Conservation (phyloP, 2,797 vertebrate genomes). For the Rhyacichthys aspro region DNA sequence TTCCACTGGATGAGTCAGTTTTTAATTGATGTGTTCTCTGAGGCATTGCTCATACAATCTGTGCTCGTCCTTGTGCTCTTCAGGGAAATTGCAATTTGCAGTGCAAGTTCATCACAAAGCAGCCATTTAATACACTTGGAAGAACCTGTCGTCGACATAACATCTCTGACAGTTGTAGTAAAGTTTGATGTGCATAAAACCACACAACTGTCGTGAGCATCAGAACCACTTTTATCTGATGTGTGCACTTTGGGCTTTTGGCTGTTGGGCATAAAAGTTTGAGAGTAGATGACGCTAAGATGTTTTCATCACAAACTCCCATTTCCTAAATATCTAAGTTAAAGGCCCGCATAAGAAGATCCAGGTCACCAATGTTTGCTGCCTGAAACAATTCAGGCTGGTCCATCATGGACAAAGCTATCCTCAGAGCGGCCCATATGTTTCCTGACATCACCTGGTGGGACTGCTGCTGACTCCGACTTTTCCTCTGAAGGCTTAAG, state of each 20-base stretch:
- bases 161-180: conserved; percentile 42
- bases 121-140: conserved; percentile 63
- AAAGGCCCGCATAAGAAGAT: conserved; percentile 94
- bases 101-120: conserved; percentile 77
- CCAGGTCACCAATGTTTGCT: conserved; percentile 95
- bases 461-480: conserved; percentile 91
- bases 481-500: conserved; percentile 95
- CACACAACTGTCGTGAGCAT: conserved; percentile 24
- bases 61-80: conserved; percentile 80
- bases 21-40: conserved; percentile 82
- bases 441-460: conserved; percentile 96
- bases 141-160: conserved; percentile 59
- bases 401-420: conserved; percentile 97
- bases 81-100: conserved; percentile 77
- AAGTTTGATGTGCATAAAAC: conserved; percentile 52
- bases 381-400: conserved; percentile 98
- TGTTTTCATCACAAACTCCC: conserved; percentile 19
- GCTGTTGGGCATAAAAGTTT: conserved; percentile 50
- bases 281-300: conserved; percentile 17
- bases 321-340: conserved; percentile 89
- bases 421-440: conserved; percentile 97
- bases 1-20: conserved; percentile 72
- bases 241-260: conserved; percentile 77
- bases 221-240: conserved; percentile 37
- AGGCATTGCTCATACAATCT: conserved; percentile 83